Base-by-base conservation (phyloP, 2,113 vertebrate species). In the Ctenodactylus gundi region DNA sequence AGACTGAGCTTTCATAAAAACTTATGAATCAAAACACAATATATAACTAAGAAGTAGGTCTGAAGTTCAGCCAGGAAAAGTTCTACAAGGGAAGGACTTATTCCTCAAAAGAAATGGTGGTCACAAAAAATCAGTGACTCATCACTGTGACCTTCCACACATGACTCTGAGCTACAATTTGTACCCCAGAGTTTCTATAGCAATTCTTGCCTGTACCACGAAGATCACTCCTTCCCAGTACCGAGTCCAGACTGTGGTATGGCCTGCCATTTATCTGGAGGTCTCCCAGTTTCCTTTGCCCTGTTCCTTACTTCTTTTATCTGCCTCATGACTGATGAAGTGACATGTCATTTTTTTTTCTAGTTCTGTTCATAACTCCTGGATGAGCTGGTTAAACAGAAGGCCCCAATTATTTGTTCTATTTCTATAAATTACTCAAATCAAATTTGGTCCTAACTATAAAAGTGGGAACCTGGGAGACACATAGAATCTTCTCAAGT, bases 21-120 rank as follows among this genome's bases (percentile, higher is more conserved):
- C 62, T 9, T 92, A 78, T 68, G 57, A 68, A 85, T 85, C 72
- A 36, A 72, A 91, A 90, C 60, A 53, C 58, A 82, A 31, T 64
- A 18, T 72, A 34, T 70, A 55, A 94, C 60, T 23, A 88, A 93
- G 85, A 89, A 57, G 81, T 4, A 87, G 62, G n/a, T 65, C 65
- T 70, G n/a, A 68, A 95, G 72, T 87, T 31, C 8, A 78, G 77
- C 44, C 72, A 90, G 82, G 77, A 68, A 93, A 93, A 77, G 46
- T 49, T 46, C 53, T 55, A 65, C 67, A 51, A 91, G 5, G 76
- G 82, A 93, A 31, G 4, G 5, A 51, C 55, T 67, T 77, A 29
- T 9, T 96, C 31, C 53, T 36, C 80, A 85, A 86, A 91, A 75
- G 84, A 76, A 93, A 65, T 1, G 84, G 65, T 91, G 60, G 20